These are phyloP conservation scores for Ciconia boyciana DNA, from an alignment of 2,113 vertebrate genomes.

Conservation along the genomic window DNA sequence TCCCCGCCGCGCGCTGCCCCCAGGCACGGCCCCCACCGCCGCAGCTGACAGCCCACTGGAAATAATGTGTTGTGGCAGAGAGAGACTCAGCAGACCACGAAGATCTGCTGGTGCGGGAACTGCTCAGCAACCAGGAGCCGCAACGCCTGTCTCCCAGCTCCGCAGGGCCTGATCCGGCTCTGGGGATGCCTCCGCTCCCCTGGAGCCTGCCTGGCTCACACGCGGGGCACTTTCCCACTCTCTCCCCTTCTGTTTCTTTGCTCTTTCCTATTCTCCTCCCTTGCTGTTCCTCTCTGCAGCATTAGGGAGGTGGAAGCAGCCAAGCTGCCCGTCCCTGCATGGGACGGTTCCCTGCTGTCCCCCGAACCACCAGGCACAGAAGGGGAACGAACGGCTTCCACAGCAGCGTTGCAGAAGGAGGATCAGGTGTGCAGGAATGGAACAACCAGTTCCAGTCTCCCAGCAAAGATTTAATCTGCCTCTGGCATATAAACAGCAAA, in stretches of 20 bases:
- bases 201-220: background rate
- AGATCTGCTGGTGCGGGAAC: slow-evolving; percentile 70
- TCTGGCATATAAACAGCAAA: slow-evolving; percentile 59
- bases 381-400: background rate
- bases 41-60: slow-evolving; percentile 78
- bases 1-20: slow-evolving; percentile 56
- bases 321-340: background rate
- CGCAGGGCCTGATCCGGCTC: background rate
- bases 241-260: background rate
- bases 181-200: background rate
- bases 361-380: background rate
- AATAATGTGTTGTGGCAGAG: slow-evolving; percentile 87
- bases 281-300: background rate
- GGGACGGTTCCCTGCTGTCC: background rate
- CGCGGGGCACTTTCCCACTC: background rate
- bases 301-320: background rate
- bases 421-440: slow-evolving; percentile 37
- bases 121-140: slow-evolving; percentile 49
- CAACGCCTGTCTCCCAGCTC: slow-evolving; percentile 47
- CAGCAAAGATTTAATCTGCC: slow-evolving; percentile 63
- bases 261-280: background rate
- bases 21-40: slow-evolving; percentile 63
- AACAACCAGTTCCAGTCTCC: slow-evolving; percentile 64
- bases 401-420: background rate
- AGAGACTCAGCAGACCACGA: slow-evolving; percentile 72